A percentile compares a stretch with the other conserved stretches of the same genome.
These are phyloP conservation scores for Onychomys leucogaster DNA, from an alignment of 2,797 vertebrate genomes.

Conservation along the genomic window DNA sequence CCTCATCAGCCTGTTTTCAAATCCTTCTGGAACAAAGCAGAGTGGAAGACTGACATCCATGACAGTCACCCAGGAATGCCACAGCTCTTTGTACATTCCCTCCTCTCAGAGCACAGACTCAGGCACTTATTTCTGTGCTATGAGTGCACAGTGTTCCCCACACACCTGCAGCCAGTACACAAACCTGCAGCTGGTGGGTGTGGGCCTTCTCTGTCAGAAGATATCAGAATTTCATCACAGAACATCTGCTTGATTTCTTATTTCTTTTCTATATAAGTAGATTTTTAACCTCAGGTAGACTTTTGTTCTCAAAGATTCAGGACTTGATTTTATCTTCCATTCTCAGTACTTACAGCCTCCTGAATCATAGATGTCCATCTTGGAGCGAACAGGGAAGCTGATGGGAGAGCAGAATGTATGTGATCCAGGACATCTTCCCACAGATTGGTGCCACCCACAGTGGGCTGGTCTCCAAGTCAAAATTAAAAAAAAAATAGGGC, in stretches of 20 bases:
- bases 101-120: constrained; percentile 65
- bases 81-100: constrained; percentile 28
- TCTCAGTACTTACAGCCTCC: too few species aligned
- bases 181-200: neutral
- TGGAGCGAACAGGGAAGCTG: too few species aligned
- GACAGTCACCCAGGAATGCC: rapidly evolving
- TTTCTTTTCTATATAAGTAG: neutral
- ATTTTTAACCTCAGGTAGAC: neutral
- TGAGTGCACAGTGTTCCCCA: constrained; percentile 53
- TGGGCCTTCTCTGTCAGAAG: neutral
- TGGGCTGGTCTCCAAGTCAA: neutral
- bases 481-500: neutral
- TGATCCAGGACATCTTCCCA: neutral
- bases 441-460: too few species aligned
- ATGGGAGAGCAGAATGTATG: neutral
- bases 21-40: neutral
- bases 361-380: too few species aligned
- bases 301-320: too few species aligned
- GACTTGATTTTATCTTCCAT: too few species aligned
- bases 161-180: neutral
- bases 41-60: neutral
- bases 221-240: rapidly evolving
- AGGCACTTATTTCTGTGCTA: constrained; percentile 76
- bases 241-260: rapidly evolving
- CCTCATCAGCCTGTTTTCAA: neutral